Conservation (phyloP, 2,888 invertebrate species). For the Ischnura elegans region DNA sequence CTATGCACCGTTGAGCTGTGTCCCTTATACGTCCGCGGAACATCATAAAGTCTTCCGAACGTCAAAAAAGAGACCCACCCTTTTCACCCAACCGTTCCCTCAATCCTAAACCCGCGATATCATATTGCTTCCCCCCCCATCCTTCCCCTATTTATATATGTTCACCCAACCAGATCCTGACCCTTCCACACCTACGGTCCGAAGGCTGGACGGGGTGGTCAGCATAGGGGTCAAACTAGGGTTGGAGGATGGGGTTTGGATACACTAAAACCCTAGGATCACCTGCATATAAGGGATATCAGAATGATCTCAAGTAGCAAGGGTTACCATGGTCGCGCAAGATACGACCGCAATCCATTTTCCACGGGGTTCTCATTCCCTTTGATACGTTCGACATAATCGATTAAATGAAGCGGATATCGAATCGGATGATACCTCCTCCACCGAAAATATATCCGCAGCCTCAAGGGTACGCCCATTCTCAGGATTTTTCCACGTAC, state of each 20-base stretch:
- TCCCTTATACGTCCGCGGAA: background rate
- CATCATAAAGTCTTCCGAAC: slow-evolving; percentile 4
- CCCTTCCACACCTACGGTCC: too few species aligned
- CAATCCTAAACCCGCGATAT: background rate
- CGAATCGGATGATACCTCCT: background rate
- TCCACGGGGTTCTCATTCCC: background rate
- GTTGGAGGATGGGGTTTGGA: background rate
- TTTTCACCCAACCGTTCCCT: too few species aligned
- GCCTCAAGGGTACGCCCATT: too few species aligned
- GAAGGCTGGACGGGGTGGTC: too few species aligned
- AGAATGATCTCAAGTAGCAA: background rate
- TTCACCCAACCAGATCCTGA: too few species aligned
- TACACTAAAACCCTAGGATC: too few species aligned
- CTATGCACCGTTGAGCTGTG: background rate
- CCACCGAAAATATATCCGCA: too few species aligned
- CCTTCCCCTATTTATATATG: background rate
- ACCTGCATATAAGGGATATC: too few species aligned
- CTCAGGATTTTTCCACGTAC: too few species aligned
- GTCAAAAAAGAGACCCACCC: background rate
- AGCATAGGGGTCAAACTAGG: too few species aligned
- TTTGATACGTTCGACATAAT: background rate
- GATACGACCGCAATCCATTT: slow-evolving; percentile 16
- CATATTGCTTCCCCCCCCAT: background rate
- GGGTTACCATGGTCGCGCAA: background rate
- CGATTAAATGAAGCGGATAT: slow-evolving; percentile 32